Percentiles rank a stretch among this genome's conserved stretches.
These are phyloP conservation scores for Bucorvus abyssinicus DNA, from an alignment of 2,797 vertebrate genomes.

Conservation along the genomic window DNA sequence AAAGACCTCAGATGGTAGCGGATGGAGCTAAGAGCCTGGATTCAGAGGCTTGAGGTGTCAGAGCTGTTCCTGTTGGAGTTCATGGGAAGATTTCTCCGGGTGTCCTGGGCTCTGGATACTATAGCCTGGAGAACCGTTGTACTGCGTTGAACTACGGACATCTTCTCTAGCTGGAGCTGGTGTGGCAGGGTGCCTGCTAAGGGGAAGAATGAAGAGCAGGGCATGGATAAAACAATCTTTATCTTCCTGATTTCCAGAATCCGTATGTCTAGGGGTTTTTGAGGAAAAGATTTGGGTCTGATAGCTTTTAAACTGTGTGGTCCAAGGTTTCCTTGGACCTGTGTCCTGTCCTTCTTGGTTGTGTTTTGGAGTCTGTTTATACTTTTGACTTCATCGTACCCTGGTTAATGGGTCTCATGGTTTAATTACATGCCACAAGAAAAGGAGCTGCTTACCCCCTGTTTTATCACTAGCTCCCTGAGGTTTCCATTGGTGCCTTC, in stretches of 20 bases:
- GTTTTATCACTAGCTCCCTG: not conserved
- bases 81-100: not conserved
- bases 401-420: too few relatives aligned
- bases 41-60: not conserved
- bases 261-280: not conserved
- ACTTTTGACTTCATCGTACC: not conserved
- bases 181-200: not conserved
- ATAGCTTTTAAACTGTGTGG: not conserved
- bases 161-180: not conserved
- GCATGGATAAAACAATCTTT: not conserved
- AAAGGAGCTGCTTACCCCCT: not conserved
- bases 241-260: not conserved
- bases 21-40: not conserved
- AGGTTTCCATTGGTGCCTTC: not conserved
- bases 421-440: not conserved
- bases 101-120: not conserved
- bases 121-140: not conserved
- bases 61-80: not conserved
- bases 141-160: not conserved
- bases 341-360: not conserved
- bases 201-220: not conserved
- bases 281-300: not conserved
- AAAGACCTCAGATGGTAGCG: fast-evolving
- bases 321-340: not conserved
- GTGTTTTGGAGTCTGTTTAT: not conserved